Evolutionary conservation across 2,797 vertebrate genomes (phyloP), one percentile per base, ranked within the genome.

Genomic region (Gila robusta): DNA sequence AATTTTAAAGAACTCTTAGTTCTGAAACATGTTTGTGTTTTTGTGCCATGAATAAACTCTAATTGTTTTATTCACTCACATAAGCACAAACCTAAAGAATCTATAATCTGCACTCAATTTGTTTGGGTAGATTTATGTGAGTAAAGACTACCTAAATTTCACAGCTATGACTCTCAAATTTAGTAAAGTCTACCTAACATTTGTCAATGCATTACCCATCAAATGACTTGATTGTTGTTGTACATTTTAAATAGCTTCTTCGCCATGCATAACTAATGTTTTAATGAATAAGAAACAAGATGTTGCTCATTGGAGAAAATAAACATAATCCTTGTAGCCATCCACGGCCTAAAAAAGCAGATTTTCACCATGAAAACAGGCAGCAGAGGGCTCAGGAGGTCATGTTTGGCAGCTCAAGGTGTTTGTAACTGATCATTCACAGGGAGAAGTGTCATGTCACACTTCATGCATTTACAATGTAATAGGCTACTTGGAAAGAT

Each of bases 391-490:
- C 56, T 81, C 78, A 84, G 84, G 64, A 32, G 49, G 89, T 83
- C 87, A 90, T 69, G 89, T 89, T 90, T 85, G 87, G 81, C 80
- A 88, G 84, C 85, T 80, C 76, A 85, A 91, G 90, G 83, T 81
- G 90, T 91, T 92, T 79, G 59, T 79, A 64, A 79, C 78, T 39
- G 66, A 56, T 62, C 81, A 41, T 56, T 73, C 12, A 69, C 16
- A 69, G 9, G 23, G 32, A 67, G 44, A 67, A 47, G 62, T 54
- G 62, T 69, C 67, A 26, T 5, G 16, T 41, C 80, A 19, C 35
- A 49, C 26, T 74, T 83, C 54, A 83, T 37, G 44, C 73, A 41
- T 77, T 84, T 69, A 37, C 41, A 66, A 32, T n/a, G 16, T 49
- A 69, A 69, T 72, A 66, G 28, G 64, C 10, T 32, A 73, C 37